Percentiles rank a stretch among this genome's conserved stretches.
Conservation (phyloP, 2,113 vertebrate species). For the Pterocles orientalis region DNA sequence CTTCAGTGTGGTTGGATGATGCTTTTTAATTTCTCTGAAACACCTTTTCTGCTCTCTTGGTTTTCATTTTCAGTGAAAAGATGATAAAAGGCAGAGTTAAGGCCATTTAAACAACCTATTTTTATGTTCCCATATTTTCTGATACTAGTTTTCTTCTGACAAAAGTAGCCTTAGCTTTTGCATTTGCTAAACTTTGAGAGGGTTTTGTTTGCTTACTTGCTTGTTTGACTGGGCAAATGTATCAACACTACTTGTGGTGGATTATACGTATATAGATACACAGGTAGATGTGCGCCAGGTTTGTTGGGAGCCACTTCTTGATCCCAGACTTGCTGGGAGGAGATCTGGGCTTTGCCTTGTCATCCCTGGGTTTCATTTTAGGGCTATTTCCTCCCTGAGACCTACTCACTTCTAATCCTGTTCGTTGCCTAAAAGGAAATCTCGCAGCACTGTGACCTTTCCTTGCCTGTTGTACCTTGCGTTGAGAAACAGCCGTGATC, state of each 20-base stretch:
- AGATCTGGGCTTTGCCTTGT: background rate
- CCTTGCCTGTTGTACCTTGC: background rate
- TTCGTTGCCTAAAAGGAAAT: background rate
- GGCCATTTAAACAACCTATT: background rate
- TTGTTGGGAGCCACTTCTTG: background rate
- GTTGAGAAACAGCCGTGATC: background rate
- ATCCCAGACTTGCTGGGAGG: background rate
- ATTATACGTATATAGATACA: background rate
- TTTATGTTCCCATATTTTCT: background rate
- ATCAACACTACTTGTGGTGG: background rate
- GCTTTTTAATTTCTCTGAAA: background rate
- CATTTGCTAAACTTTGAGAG: background rate
- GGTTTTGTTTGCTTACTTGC: background rate
- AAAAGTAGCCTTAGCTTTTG: background rate
- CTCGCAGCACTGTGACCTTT: background rate
- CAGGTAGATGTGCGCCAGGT: background rate
- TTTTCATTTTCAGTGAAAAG: background rate
- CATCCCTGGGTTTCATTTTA: background rate
- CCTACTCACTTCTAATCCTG: slow-evolving; percentile 6
- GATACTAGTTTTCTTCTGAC: background rate
- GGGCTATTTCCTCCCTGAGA: background rate
- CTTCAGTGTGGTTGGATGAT: background rate
- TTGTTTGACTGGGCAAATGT: background rate
- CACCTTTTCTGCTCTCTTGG: background rate
- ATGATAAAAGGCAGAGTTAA: background rate